Evolutionary conservation across 2,797 vertebrate genomes (phyloP).

Genomic region (Propithecus deckenii): DNA sequence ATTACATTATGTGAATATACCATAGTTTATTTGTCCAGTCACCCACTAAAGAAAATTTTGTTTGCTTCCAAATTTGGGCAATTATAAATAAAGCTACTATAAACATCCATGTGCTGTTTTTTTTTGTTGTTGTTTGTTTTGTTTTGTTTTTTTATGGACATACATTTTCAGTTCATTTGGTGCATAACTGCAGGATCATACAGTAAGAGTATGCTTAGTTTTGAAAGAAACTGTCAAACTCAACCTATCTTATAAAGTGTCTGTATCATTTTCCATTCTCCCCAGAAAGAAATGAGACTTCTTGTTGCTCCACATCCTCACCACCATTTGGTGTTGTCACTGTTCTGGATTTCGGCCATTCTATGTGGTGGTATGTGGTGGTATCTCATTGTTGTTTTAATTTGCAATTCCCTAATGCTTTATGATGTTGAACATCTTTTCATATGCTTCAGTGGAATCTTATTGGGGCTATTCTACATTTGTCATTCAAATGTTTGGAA

Average conservation of each 20-base stretch:
- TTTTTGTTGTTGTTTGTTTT: no score
- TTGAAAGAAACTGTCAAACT: background rate
- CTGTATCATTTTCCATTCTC: background rate
- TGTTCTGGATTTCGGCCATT: background rate
- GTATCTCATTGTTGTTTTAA: background rate
- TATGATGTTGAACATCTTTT: background rate
- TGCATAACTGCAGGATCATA: background rate
- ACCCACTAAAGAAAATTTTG: background rate
- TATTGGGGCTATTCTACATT: background rate
- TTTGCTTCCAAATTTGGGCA: background rate
- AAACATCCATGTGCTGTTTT: background rate
- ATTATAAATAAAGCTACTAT: background rate
- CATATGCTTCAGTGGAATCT: background rate
- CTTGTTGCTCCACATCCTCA: background rate
- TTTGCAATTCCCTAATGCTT: background rate
- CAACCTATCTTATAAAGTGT: background rate
- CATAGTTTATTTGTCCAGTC: background rate
- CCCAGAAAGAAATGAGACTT: background rate
- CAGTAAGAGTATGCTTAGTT: background rate
- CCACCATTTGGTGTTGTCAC: background rate
- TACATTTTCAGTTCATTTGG: background rate
- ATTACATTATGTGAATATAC: background rate
- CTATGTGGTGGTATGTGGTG: background rate
- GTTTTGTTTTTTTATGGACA: background rate
- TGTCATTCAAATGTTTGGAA: background rate